Base-by-base conservation (phyloP, 2,113 vertebrate genomes). In the Oriolus oriolus region DNA sequence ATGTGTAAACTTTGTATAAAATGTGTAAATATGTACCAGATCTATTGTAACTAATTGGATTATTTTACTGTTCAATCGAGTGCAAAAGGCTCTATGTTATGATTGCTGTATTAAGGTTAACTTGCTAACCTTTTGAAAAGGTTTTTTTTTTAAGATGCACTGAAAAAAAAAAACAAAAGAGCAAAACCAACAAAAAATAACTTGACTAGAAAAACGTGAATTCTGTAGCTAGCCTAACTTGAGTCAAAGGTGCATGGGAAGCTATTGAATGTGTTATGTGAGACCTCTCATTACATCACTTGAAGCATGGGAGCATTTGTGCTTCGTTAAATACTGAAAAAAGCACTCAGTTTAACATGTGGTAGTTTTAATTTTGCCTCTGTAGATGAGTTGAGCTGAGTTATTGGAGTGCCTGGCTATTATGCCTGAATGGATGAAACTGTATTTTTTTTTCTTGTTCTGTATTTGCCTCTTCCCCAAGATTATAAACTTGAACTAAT, bases 1-100 rank as follows among this genome's bases (percentile, higher is more conserved):
- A 94, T 92, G 93, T 82, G 88, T 98, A 97, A 95, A 96, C 94
- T 96, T 91, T 98, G 96, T 96, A 94, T 47, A 95, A 94, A 95
- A 89, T 71, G 42, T 98, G 98, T 98, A 97, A 96, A 97, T 97
- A 97, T 82, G 80, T 97, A 97, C 69, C 39, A 93, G 96, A 94
- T 94, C 84, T 93, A 91, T 95, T 84, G 92, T 90, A 61, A 92
- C 90, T 47, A 73, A 96, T 95, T 89, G 89, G 89, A 82, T 90
- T 96, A 79, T 97, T 97, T 97, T 95, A 77, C 80, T 45, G 94
- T 89, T 84, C 65, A 10, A 9, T n/a, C 16, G 49, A 79, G 41
- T 88, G 73, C 84, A 90, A 86, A 92, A 94, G 60, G 45, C 78
- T 91, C 92, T 90, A 71, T 44, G 39, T 92, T 54, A 81, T 26